Base-by-base conservation (phyloP, 2,888 invertebrate species). In the Agriotes lineatus region DNA sequence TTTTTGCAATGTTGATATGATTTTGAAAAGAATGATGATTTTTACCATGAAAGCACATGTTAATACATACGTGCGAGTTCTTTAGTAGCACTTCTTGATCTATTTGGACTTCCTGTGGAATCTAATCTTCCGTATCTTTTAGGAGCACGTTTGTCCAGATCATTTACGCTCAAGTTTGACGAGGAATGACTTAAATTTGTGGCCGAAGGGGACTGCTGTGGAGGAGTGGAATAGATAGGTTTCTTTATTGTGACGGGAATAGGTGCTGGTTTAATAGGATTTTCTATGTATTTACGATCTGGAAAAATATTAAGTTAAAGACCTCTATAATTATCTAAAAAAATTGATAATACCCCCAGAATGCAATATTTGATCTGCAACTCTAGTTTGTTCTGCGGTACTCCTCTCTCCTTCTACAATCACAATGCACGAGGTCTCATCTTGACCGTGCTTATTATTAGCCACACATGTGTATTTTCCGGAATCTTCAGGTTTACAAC, bases 381-480 rank as follows among this genome's bases (percentile, higher is more conserved):
- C 87, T 85, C 91, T 90, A 56, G 91, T 90, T 83, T 95, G 94
- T 83, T 95, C 95, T 76, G 91, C 91, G 75, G 93, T 93, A 78
- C 91, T 90, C 76, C 74, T 78, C 81, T 85, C 87, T 91, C 96
- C 96, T 90, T 98, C 97, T 78, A 98, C 96, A 79, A 97, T 96
- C 67, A 97, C 95, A 76, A 96, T 96, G 84, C 97, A 97, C 73
- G 91, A 92, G 12, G 98, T 97, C 87, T 99, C 97, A 79, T 97
- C 98, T 25, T 92, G 91, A 78, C 99, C 99, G 81, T 97, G 95
- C 58, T 90, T 88, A 86, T 99, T 99, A 74, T 93, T 93, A 14
- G 99, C 99, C 33, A 94, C 89, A 84, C 99, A 99, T 44, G 91
- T 90, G 86, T 99, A 99, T 83, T 95, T 96, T 75, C 99, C 99